Evolutionary conservation across 2,888 invertebrate genomes (phyloP).

Genomic region (Pristionchus mayeri): DNA sequence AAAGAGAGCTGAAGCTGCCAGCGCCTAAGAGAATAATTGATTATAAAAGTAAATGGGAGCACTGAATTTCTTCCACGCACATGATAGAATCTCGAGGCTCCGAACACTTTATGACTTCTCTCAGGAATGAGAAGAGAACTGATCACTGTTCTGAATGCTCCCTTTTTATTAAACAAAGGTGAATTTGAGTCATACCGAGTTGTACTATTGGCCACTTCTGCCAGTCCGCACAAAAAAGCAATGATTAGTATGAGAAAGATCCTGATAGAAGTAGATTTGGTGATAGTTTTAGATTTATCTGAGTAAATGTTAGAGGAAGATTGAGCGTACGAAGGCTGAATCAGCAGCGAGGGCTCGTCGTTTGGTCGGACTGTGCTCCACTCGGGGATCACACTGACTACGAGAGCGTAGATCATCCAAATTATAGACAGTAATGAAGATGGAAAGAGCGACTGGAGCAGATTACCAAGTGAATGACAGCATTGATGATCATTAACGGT

Average conservation of each 20-base stretch:
- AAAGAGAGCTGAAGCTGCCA: conserved; percentile 31
- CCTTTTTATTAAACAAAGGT: background rate
- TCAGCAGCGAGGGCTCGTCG: background rate
- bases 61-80: background rate
- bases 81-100: conserved; percentile 31
- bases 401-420: background rate
- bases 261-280: too few relatives aligned
- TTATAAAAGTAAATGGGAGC: too few relatives aligned
- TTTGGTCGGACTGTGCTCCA: conserved; percentile 17
- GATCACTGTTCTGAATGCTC: conserved; percentile 18
- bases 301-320: too few relatives aligned
- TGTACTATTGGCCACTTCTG: conserved; percentile 43
- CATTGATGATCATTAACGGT: background rate
- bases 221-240: conserved; percentile 31
- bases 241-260: conserved; percentile 6
- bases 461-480: conserved; percentile 3
- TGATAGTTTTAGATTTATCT: too few relatives aligned
- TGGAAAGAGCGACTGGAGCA: background rate
- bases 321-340: conserved; percentile 42
- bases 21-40: background rate
- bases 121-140: conserved; percentile 32
- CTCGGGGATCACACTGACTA: background rate
- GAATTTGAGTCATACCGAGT: background rate
- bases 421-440: background rate
- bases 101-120: background rate